phyloP scores from a whole-genome alignment of 2,888 invertebrate species.

The Drosophila mulleri region DNA sequence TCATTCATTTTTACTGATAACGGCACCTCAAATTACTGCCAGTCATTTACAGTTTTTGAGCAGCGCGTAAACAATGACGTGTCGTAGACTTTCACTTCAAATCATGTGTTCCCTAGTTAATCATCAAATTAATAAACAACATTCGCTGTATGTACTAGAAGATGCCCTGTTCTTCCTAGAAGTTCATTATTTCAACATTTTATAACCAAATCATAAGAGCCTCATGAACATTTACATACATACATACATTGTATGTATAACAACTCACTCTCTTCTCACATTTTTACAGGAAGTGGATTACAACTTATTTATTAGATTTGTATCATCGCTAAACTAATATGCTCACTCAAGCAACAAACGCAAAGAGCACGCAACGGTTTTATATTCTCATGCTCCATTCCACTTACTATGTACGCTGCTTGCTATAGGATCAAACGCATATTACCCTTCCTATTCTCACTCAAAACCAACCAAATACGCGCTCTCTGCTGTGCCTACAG shows the following conservation, averaged over 20 bases:
- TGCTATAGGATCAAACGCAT: not conserved
- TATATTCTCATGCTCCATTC: not conserved
- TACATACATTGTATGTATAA: no score
- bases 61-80: constrained; percentile 69
- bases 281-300: not conserved
- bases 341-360: not conserved
- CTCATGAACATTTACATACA: no score
- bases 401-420: not conserved
- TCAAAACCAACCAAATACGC: no score
- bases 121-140: not conserved
- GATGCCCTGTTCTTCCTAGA: constrained; percentile 25
- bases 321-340: not conserved
- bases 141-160: not conserved
- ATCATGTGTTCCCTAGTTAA: constrained; percentile 47
- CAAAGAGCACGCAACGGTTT: not conserved
- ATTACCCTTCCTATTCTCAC: not conserved
- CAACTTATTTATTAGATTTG: not conserved
- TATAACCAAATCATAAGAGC: not conserved
- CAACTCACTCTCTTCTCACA: no score
- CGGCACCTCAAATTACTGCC: not conserved
- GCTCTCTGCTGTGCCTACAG: not conserved
- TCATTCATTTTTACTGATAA: constrained; percentile 49
- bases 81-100: constrained; percentile 68
- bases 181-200: no score
- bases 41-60: constrained; percentile 11